Conservation (phyloP, 2,113 vertebrate genomes). For the Elephas maximus region DNA sequence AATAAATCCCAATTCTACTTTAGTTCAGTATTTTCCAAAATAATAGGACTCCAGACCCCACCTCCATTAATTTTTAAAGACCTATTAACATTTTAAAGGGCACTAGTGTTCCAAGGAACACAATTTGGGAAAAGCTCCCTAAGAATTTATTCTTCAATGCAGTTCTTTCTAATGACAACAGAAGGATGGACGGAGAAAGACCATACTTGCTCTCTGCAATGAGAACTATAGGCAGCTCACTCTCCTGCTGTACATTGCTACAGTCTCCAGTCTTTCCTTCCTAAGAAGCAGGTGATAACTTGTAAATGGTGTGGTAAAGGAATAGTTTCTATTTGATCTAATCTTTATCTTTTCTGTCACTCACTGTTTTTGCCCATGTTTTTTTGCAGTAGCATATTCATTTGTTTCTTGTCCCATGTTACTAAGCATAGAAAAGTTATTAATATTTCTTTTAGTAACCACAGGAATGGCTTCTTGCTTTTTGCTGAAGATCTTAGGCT, state of each 20-base stretch:
- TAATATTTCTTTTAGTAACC: neutral
- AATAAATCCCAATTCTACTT: conserved; percentile 45
- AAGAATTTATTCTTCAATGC: neutral
- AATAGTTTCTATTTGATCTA: neutral
- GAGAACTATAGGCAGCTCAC: neutral
- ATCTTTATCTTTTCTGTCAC: neutral
- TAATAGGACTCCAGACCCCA: neutral
- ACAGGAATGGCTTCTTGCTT: neutral
- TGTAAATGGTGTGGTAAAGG: neutral
- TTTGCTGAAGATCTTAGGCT: neutral
- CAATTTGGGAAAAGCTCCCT: neutral
- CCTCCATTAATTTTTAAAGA: conserved; percentile 19
- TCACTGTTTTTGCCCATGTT: neutral
- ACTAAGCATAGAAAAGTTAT: conserved; percentile 3
- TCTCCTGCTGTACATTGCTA: neutral
- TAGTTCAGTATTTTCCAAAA: conserved; percentile 41
- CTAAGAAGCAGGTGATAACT: neutral
- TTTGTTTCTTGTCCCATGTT: neutral
- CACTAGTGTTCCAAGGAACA: neutral
- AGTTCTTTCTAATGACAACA: neutral
- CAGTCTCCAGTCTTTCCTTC: neutral
- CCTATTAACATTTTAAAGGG: conserved; percentile 7
- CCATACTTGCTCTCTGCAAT: neutral
- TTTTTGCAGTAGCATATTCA: neutral
- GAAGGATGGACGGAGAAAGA: neutral